A percentile compares a stretch with the other conserved stretches of the same genome.
These are phyloP conservation scores for Aproaerema taeniolella DNA, from an alignment of 2,888 invertebrate species.

Conservation along the genomic window DNA sequence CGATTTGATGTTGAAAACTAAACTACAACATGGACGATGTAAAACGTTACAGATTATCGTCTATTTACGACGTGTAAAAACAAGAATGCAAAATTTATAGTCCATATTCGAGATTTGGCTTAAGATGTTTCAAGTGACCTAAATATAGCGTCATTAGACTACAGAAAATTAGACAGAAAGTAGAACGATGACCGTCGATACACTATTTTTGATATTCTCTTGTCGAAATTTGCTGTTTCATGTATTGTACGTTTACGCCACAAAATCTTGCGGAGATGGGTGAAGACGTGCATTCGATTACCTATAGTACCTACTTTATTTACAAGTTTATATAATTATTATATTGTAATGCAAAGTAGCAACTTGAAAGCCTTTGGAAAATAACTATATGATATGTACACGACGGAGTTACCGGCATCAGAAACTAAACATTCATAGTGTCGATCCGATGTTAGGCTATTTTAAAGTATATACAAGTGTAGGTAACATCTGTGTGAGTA, in stretches of 20 bases:
- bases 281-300: constrained; percentile 56
- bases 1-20: not conserved
- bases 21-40: not conserved
- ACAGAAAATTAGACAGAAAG: constrained; percentile 68
- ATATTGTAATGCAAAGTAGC: constrained; percentile 67
- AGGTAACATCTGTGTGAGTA: too few species aligned
- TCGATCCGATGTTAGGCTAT: constrained; percentile 37
- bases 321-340: constrained; percentile 67
- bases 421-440: constrained; percentile 24
- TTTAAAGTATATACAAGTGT: not conserved
- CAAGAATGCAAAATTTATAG: constrained; percentile 57
- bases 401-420: constrained; percentile 52
- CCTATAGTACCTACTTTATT: constrained; percentile 75
- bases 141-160: constrained; percentile 58
- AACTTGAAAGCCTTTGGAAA: constrained; percentile 61
- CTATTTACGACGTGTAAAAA: constrained; percentile 22
- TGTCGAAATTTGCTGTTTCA: constrained; percentile 74
- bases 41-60: not conserved
- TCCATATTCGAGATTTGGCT: constrained; percentile 53
- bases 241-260: constrained; percentile 54
- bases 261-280: constrained; percentile 48
- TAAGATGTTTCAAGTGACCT: constrained; percentile 63
- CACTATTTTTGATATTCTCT: constrained; percentile 78
- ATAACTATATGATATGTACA: constrained; percentile 47
- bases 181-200: constrained; percentile 62